Percentiles rank a stretch among this genome's conserved stretches.
These are phyloP conservation scores for Biston betularia DNA, from an alignment of 2,888 invertebrate species.

Conservation along the genomic window DNA sequence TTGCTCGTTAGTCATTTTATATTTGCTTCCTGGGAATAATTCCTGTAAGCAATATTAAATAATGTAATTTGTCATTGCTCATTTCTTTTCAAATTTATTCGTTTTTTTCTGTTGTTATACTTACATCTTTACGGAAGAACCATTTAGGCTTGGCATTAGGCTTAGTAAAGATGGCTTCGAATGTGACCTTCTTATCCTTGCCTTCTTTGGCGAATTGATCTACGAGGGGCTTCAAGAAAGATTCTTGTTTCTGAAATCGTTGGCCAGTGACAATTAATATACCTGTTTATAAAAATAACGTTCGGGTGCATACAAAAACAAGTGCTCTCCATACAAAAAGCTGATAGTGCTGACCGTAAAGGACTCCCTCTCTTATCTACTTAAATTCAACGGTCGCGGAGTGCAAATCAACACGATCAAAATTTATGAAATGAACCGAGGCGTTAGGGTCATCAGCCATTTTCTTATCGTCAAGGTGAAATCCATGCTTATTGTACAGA, in stretches of 20 bases:
- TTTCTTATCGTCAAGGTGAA: constrained; percentile 69
- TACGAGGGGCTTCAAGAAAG: constrained; percentile 97
- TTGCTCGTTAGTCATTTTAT: constrained; percentile 97
- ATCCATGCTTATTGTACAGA: constrained; percentile 82
- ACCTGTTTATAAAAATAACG: constrained; percentile 42
- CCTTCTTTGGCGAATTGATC: constrained; percentile 98
- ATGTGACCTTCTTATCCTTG: constrained; percentile 97
- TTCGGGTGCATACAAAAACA: constrained; percentile 71
- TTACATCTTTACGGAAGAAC: constrained; percentile 96
- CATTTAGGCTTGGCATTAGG: constrained; percentile 97
- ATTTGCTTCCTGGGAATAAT: constrained; percentile 97
- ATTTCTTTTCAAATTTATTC: too few relatives aligned
- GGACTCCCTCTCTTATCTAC: constrained; percentile 61
- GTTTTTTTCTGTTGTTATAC: constrained; percentile 65
- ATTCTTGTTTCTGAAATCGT: constrained; percentile 93
- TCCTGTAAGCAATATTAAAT: constrained; percentile 87
- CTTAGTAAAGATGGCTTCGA: constrained; percentile 98
- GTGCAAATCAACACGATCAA: constrained; percentile 70
- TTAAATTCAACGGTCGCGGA: constrained; percentile 64
- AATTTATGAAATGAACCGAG: constrained; percentile 71
- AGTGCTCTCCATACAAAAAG: constrained; percentile 81
- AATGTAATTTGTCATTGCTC: neutral
- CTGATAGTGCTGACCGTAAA: constrained; percentile 75
- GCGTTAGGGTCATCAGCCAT: constrained; percentile 80
- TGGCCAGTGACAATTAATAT: constrained; percentile 60